Conservation (phyloP, 2,797 vertebrate genomes). For the Rhynchotus rufescens region DNA sequence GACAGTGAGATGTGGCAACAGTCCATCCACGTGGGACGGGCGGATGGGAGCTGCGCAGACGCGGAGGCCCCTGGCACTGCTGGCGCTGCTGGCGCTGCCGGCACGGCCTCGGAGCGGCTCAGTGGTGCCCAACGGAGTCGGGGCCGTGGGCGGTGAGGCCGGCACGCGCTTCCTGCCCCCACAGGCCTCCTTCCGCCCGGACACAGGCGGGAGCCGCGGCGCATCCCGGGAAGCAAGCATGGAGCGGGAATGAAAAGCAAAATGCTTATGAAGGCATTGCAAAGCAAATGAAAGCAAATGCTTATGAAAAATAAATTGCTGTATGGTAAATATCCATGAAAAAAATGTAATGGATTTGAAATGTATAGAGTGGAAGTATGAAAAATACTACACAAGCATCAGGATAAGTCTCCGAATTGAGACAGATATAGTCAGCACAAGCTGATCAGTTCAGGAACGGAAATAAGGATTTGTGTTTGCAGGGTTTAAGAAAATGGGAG, state of each 20-base stretch:
- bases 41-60: too few species aligned
- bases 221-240: not conserved
- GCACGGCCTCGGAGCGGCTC: too few species aligned
- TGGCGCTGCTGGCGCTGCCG: too few species aligned
- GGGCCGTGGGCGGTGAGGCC: too few species aligned
- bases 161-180: too few species aligned
- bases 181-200: not conserved
- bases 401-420: not conserved
- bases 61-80: too few species aligned
- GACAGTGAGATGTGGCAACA: not conserved
- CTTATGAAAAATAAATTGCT: not conserved
- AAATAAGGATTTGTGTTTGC: not conserved
- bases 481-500: not conserved
- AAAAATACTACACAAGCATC: not conserved
- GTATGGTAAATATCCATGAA: not conserved
- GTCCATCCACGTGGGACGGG: not conserved
- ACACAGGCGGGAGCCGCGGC: not conserved
- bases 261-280: too few species aligned
- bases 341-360: not conserved
- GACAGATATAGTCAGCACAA: not conserved
- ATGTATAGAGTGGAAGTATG: accelerated
- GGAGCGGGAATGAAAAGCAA: too few species aligned
- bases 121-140: too few species aligned
- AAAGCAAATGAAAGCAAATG: not conserved
- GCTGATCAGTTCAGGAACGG: not conserved